Conservation (phyloP, 1,140 invertebrate genomes). For the Frieseomelitta varia region DNA sequence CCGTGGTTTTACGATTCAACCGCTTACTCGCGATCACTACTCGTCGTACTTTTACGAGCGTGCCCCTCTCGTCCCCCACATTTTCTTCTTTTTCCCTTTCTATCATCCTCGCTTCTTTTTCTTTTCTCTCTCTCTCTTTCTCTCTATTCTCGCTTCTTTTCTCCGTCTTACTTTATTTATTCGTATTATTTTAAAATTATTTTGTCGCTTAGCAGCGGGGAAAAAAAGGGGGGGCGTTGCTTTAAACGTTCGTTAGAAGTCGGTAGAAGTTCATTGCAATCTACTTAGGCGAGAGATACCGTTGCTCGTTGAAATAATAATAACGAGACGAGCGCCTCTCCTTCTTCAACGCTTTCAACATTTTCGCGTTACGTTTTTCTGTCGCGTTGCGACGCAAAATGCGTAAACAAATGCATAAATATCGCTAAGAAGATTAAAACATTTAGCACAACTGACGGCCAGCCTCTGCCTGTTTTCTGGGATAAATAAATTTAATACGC, state of each 20-base stretch:
- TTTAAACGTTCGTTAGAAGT: neutral
- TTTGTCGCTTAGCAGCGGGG: neutral
- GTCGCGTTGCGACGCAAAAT: neutral
- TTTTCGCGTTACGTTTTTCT: neutral
- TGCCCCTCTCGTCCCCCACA: too few species aligned
- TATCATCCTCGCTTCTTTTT: neutral
- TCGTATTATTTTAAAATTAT: neutral
- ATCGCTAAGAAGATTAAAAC: neutral
- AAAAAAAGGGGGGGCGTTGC: neutral
- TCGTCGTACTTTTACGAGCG: constrained; percentile 10
- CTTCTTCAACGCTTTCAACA: neutral
- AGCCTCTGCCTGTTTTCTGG: too few species aligned
- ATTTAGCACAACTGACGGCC: neutral
- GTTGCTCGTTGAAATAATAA: neutral
- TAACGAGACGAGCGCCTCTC: too few species aligned
- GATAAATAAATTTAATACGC: neutral
- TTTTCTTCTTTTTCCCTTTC: neutral
- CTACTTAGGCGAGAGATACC: neutral
- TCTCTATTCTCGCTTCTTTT: neutral
- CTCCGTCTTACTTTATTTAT: neutral
- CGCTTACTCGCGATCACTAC: constrained; percentile 33
- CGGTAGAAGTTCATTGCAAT: neutral
- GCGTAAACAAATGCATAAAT: neutral
- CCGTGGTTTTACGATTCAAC: constrained; percentile 45
- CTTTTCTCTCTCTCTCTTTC: neutral